Base-by-base conservation (phyloP, 2,888 invertebrate species). In the Spisula subtruncata region DNA sequence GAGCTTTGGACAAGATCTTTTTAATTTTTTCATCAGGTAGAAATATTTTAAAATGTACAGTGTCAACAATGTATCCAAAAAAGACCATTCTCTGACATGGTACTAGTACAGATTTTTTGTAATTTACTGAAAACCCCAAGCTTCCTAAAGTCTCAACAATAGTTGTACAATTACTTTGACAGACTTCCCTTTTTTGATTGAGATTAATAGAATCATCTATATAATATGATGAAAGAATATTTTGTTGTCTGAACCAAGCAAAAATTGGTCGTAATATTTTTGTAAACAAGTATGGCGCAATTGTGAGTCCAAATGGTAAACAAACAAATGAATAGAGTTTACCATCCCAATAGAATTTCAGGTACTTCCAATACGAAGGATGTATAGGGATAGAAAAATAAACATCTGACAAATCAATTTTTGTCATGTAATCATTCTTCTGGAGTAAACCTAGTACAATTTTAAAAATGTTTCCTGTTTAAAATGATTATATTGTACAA, bases 201-300 rank as follows among this genome's bases (percentile, higher is more conserved):
- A 90, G 85, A 25, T 83, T 88, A 18, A 85, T 60, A 1, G 85
- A 88, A 82, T 88, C 88, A 60, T 90, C 88, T 41, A 86, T 88
- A 81, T 87, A 88, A 84, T 86, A 90, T n/a, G 87, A 25, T 71
- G 87, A 89, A 0, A 81, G 48, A 8, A 89, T 75, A 41, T 71
- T 54, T 29, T 84, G 46, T 1, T 71, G 46, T 71, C 87, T 86
- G 51, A 89, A 87, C 87, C 81, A 84, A 29, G 80, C 32, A 83
- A 46, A 89, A 18, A 89, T 71, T 29, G 89, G 86, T 32, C 83
- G 83, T 10, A 86, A 35, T 32, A 75, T 83, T 46, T 89, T 89
- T 46, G 89, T 89, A 84, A 86, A 79, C 18, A 81, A 46, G 20
- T 51, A 56, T 66, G 79, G 81, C 10, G 85, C 32, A 86, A 25